These are phyloP conservation scores for Osmoderma eremita DNA, from an alignment of 2,888 invertebrate genomes.

Conservation along the genomic window DNA sequence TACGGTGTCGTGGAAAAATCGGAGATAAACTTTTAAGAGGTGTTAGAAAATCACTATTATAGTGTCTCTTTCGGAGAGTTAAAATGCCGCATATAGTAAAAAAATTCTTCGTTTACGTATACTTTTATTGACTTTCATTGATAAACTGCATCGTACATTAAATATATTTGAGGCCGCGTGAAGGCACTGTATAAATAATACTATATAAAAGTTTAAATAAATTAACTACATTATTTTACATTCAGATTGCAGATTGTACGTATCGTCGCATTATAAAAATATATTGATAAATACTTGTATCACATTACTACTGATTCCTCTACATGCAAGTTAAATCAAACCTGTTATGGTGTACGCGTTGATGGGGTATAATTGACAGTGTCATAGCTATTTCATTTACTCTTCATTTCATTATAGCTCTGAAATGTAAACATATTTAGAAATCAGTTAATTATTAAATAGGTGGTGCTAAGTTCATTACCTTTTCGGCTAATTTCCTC, in stretches of 20 bases:
- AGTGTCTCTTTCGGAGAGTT: too few relatives aligned
- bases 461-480: conserved; percentile 11
- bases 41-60: too few relatives aligned
- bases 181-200: conserved; percentile 3
- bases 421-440: conserved; percentile 29
- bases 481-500: conserved; percentile 40
- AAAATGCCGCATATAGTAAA: background rate
- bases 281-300: background rate
- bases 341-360: background rate
- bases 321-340: background rate
- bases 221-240: too few relatives aligned
- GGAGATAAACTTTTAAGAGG: too few relatives aligned
- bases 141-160: background rate
- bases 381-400: conserved; percentile 25
- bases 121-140: background rate
- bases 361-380: conserved; percentile 10
- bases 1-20: too few relatives aligned
- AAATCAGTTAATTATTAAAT: background rate
- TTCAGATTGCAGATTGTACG: too few relatives aligned
- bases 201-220: too few relatives aligned
- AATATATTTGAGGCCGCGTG: conserved; percentile 1
- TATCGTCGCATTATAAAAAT: conserved; percentile 8
- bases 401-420: conserved; percentile 39
- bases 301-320: background rate
- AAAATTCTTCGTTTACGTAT: background rate